Evolutionary conservation across 2,797 vertebrate genomes (phyloP).

Genomic region (Tiaroga cobitis): DNA sequence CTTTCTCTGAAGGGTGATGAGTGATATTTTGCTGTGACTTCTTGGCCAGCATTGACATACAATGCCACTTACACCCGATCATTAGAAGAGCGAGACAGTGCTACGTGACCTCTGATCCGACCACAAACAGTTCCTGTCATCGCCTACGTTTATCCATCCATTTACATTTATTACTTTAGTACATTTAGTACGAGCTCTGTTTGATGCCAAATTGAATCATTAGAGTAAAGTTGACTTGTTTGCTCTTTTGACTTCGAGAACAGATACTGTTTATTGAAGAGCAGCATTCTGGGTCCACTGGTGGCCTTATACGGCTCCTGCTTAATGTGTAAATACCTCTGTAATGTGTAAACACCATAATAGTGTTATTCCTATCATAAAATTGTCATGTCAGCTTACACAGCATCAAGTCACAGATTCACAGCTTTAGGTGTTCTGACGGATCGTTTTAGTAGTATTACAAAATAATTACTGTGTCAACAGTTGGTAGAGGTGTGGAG

Average conservation of each 20-base stretch:
- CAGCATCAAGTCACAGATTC: conserved; percentile 36
- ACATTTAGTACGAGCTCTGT: not conserved
- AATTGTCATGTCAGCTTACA: conserved; percentile 49
- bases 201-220: conserved; percentile 3
- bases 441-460: conserved; percentile 42
- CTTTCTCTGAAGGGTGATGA: conserved; percentile 66
- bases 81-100: conserved; percentile 44
- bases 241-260: not conserved
- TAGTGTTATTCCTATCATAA: conserved; percentile 56
- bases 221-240: not conserved
- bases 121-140: conserved; percentile 52
- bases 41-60: conserved; percentile 76
- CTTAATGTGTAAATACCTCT: conserved; percentile 48
- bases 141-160: conserved; percentile 19
- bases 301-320: not conserved
- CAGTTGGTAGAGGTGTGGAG: conserved; percentile 34
- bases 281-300: conserved; percentile 8
- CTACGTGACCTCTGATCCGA: conserved; percentile 43
- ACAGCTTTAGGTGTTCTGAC: conserved; percentile 48
- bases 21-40: conserved; percentile 77
- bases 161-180: conserved; percentile 40
- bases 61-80: conserved; percentile 61
- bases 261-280: conserved; percentile 25
- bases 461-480: conserved; percentile 54
- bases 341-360: conserved; percentile 53